phyloP scores from a whole-genome alignment of 2,113 vertebrate genomes.

The Tenrec ecaudatus region DNA sequence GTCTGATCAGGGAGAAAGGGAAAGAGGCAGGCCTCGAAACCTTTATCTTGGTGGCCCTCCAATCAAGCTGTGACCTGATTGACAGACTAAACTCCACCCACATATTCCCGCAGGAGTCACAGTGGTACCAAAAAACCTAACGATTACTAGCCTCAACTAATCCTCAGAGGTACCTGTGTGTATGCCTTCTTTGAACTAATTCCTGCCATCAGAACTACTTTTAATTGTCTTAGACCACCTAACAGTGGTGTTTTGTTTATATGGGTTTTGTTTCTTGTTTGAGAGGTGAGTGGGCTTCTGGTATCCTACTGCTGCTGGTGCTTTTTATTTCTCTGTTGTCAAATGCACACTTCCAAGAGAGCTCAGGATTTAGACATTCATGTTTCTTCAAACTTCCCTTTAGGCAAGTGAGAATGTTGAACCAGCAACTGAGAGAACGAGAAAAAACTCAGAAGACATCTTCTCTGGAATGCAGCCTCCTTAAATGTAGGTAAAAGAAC shows the following conservation, averaged over 20 bases:
- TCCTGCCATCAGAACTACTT: neutral
- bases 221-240: neutral
- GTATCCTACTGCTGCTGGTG: neutral
- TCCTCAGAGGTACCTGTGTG: neutral
- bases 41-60: too few species aligned
- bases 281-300: neutral
- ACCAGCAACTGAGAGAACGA: slow-evolving; percentile 89
- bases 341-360: neutral
- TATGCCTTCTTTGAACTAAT: neutral
- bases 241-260: slow-evolving; percentile 8
- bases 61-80: too few species aligned
- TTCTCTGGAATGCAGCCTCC: slow-evolving; percentile 82
- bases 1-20: too few species aligned
- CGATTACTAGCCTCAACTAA: neutral
- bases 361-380: slow-evolving; percentile 45
- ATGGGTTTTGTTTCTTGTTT: slow-evolving; percentile 11
- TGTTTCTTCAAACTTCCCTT: slow-evolving; percentile 74
- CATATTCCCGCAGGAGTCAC: too few species aligned
- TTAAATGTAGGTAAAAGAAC: slow-evolving; percentile 87
- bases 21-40: too few species aligned
- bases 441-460: slow-evolving; percentile 85
- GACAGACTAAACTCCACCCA: too few species aligned
- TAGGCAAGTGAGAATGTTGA: slow-evolving; percentile 90
- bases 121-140: neutral
- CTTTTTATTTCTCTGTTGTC: neutral